Conservation (phyloP, 1,140 invertebrate genomes). For the Epicauta chinensis region DNA sequence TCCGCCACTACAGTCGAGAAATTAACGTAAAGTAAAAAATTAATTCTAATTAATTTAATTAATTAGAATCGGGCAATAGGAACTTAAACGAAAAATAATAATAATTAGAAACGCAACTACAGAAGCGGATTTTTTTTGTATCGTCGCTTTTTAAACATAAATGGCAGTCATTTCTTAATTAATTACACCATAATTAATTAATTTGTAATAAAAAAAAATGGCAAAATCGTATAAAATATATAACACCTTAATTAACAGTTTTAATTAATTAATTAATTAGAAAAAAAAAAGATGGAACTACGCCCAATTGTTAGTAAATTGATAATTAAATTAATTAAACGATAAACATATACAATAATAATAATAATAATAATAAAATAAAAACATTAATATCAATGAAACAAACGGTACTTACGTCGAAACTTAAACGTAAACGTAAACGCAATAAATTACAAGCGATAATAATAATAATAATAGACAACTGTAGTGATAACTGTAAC, state of each 20-base stretch:
- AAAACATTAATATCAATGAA: no score
- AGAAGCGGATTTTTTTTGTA: conserved; percentile 15
- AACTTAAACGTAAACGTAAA: no score
- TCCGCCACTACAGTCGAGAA: no score
- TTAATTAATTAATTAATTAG: conserved; percentile 1
- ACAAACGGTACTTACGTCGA: no score
- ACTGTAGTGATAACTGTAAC: background rate
- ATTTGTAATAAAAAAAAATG: conserved; percentile 29
- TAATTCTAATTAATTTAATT: background rate
- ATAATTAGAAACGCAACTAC: conserved; percentile 27
- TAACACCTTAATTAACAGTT: background rate
- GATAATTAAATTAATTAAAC: background rate
- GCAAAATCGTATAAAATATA: conserved; percentile 30
- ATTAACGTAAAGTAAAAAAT: no score
- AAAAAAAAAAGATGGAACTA: background rate
- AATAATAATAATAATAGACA: background rate
- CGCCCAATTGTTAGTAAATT: background rate
- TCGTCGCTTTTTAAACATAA: conserved; percentile 34
- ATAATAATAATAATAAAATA: background rate
- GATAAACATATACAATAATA: background rate
- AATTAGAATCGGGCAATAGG: conserved; percentile 24
- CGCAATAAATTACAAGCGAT: no score
- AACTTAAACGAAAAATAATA: conserved; percentile 31
- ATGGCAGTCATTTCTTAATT: conserved; percentile 35
- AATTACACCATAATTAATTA: no score